Evolutionary conservation across 2,113 vertebrate genomes (phyloP).

Genomic region (Hippocampus zosterae): DNA sequence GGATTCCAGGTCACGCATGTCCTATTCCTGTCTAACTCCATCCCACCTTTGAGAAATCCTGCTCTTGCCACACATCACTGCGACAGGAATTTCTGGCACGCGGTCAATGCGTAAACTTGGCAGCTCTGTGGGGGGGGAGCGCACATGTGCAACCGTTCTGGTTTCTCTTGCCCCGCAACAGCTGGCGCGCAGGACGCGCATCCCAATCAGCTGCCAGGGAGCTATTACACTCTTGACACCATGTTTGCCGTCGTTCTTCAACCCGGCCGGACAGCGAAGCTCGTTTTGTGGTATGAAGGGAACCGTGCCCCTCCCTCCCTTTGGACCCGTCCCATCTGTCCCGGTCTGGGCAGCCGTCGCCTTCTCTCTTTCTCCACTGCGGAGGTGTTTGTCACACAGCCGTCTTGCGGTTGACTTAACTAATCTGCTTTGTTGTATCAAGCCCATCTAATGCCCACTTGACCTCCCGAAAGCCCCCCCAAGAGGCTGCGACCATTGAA

Average conservation of each 20-base stretch:
- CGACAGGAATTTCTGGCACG: conserved; percentile 51
- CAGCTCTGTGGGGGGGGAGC: conserved; percentile 31
- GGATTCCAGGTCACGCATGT: conserved; percentile 21
- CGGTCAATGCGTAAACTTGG: conserved; percentile 50
- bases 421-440: conserved; percentile 42
- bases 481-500: conserved; percentile 28
- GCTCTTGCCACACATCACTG: conserved; percentile 55
- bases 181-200: conserved; percentile 38
- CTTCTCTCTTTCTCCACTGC: conserved; percentile 19
- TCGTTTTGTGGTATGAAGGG: conserved; percentile 25
- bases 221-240: conserved; percentile 43
- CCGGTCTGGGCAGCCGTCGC: conserved; percentile 50
- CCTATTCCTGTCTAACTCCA: conserved; percentile 41
- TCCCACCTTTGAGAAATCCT: conserved; percentile 52
- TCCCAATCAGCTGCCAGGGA: conserved; percentile 44
- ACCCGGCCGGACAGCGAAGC: conserved; percentile 32
- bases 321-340: conserved; percentile 47
- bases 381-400: conserved; percentile 33
- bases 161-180: conserved; percentile 52
- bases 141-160: conserved; percentile 35
- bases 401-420: conserved; percentile 31
- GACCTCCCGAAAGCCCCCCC: conserved; percentile 44
- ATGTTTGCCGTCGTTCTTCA: conserved; percentile 30
- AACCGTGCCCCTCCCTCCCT: conserved; percentile 24
- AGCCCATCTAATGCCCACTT: conserved; percentile 46